These are phyloP conservation scores for Pungitius pungitius DNA, from an alignment of 2,113 vertebrate genomes.

Conservation along the genomic window DNA sequence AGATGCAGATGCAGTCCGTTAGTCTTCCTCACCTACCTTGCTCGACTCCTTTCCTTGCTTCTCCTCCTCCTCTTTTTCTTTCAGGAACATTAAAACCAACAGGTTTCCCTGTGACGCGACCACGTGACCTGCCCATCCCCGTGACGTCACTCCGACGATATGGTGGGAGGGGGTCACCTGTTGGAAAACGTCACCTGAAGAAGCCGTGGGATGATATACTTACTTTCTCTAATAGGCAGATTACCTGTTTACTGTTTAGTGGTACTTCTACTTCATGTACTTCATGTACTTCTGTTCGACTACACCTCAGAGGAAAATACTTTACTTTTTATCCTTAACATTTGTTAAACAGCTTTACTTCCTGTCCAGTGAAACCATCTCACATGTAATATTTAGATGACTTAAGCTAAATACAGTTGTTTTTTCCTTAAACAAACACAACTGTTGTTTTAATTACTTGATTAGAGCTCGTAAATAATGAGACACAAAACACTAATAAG, in stretches of 20 bases:
- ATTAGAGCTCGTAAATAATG: too few species aligned
- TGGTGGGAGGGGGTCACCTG: not conserved
- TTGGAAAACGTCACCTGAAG: conserved; percentile 38
- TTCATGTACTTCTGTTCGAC: not conserved
- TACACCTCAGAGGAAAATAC: not conserved
- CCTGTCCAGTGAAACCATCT: too few species aligned
- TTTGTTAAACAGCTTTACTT: not conserved
- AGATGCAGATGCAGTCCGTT: not conserved
- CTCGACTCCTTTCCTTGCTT: conserved; percentile 13
- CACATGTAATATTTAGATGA: too few species aligned
- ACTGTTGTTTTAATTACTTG: too few species aligned
- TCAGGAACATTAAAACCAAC: conserved; percentile 47
- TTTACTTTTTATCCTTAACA: not conserved
- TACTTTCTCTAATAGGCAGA: not conserved
- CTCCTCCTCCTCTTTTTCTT: conserved; percentile 31
- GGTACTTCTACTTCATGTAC: not conserved
- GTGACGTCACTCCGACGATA: conserved; percentile 50
- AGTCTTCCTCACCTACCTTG: conserved; percentile 40
- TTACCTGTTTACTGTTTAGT: not conserved
- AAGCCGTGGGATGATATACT: not conserved
- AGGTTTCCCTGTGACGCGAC: conserved; percentile 35
- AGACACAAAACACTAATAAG: not conserved
- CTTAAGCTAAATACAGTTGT: too few species aligned
- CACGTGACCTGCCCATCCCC: conserved; percentile 75
- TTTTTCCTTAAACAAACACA: too few species aligned